Percentiles rank a stretch among this genome's conserved stretches.
phyloP scores from a whole-genome alignment of 1,140 invertebrate species.

The Sarcophaga peregrina region DNA sequence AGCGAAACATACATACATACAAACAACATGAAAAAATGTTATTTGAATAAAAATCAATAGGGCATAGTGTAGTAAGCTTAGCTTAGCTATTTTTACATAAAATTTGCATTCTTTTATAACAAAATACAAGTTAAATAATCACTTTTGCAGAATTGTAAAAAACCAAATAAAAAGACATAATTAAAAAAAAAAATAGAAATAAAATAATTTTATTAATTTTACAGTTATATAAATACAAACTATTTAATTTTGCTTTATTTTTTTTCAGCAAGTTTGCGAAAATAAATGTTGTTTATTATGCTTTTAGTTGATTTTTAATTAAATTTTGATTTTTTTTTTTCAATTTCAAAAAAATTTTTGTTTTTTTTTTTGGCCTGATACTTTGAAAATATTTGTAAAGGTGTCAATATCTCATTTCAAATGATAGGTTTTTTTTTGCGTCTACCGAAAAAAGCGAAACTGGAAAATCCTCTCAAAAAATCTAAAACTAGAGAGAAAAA shows the following conservation, averaged over 20 bases:
- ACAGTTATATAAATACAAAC: conserved; percentile 4
- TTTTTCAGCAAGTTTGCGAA: too few species aligned
- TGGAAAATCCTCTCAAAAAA: conserved; percentile 16
- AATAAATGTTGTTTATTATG: too few species aligned
- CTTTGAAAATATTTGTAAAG: background rate
- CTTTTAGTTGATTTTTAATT: too few species aligned
- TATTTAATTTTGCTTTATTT: background rate
- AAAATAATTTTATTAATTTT: background rate
- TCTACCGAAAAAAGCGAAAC: background rate
- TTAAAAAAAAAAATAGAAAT: background rate
- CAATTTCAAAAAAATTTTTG: too few species aligned
- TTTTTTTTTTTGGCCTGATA: too few species aligned
- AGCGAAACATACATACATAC: too few species aligned
- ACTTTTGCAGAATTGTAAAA: conserved; percentile 1
- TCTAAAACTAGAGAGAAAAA: background rate
- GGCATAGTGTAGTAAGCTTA: background rate
- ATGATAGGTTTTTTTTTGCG: background rate
- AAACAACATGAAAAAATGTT: background rate
- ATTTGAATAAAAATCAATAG: background rate
- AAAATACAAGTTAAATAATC: conserved; percentile 13
- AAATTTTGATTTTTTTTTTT: too few species aligned
- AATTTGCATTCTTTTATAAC: conserved; percentile 13
- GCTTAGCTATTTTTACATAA: background rate
- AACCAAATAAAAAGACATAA: background rate
- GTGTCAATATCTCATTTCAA: conserved; percentile 13